These are phyloP conservation scores for Hephaestus fuliginosus DNA, from an alignment of 2,797 vertebrate genomes.

Conservation along the genomic window DNA sequence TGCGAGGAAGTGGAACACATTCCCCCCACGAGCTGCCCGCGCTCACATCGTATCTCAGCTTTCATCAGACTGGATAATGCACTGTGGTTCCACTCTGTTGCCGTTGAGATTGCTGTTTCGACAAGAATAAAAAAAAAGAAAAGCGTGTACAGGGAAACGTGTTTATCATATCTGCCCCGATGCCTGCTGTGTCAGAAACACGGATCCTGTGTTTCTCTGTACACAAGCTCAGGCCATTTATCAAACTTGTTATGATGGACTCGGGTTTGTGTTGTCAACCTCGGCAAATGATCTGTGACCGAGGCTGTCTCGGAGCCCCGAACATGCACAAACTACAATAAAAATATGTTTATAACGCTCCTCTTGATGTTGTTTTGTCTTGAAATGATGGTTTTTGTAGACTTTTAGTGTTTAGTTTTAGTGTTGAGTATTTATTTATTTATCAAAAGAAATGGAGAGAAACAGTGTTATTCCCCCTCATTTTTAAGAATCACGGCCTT, in stretches of 20 bases:
- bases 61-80: conserved; percentile 65
- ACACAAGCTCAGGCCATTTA: conserved; percentile 50
- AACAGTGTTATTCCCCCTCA: not conserved
- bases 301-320: conserved; percentile 29
- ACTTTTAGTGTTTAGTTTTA: not conserved
- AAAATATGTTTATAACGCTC: conserved; percentile 15
- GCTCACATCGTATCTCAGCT: conserved; percentile 49
- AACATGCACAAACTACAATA: conserved; percentile 13
- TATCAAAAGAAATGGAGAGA: not conserved
- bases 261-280: conserved; percentile 73
- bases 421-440: not conserved
- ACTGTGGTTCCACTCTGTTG: conserved; percentile 61
- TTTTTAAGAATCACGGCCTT: not conserved
- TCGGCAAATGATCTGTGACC: conserved; percentile 69
- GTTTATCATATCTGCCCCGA: conserved; percentile 61
- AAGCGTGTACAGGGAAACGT: conserved; percentile 34
- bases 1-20: conserved; percentile 49
- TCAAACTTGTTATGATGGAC: conserved; percentile 67
- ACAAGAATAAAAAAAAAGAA: conserved; percentile 5
- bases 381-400: not conserved
- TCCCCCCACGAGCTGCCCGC: conserved; percentile 37
- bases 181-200: conserved; percentile 32
- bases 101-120: conserved; percentile 47
- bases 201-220: conserved; percentile 45
- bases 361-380: not conserved